phyloP scores from a whole-genome alignment of 2,888 invertebrate genomes.

The Smittia sp. region DNA sequence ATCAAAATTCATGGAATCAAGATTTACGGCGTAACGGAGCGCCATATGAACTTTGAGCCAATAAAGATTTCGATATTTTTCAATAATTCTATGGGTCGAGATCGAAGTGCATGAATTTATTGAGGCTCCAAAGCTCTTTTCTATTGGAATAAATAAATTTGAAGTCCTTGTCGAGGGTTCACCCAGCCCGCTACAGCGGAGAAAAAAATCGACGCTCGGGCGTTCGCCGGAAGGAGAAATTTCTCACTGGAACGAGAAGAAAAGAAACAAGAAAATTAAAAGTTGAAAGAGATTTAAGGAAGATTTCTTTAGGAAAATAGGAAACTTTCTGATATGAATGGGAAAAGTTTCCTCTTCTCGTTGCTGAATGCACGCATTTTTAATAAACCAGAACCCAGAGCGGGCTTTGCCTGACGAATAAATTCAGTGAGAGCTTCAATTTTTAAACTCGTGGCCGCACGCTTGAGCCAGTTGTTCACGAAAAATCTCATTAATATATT shows the following conservation, averaged over 20 bases:
- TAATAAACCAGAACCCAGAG: background rate
- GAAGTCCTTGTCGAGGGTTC: background rate
- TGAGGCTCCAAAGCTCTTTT: background rate
- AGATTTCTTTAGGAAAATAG: background rate
- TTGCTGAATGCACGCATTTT: conserved; percentile 10
- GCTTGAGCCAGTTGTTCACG: conserved; percentile 33
- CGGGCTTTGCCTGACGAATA: too few species aligned
- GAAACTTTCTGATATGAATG: conserved; percentile 25
- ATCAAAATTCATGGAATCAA: conserved; percentile 31
- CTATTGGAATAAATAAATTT: background rate
- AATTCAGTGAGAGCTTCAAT: background rate
- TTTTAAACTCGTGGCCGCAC: background rate
- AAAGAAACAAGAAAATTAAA: background rate
- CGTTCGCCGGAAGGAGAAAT: background rate
- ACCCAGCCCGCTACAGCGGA: too few species aligned
- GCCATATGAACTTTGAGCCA: conserved; percentile 18
- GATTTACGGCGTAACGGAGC: conserved; percentile 10
- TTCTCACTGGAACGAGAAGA: background rate
- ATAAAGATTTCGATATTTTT: conserved; percentile 27
- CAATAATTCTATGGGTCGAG: background rate
- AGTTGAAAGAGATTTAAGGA: conserved; percentile 23
- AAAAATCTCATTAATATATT: conserved; percentile 42
- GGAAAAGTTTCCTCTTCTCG: background rate
- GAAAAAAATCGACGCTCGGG: too few species aligned
- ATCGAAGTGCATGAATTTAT: background rate